These are phyloP conservation scores for Osmoderma eremita DNA, from an alignment of 2,888 invertebrate genomes.

Conservation along the genomic window DNA sequence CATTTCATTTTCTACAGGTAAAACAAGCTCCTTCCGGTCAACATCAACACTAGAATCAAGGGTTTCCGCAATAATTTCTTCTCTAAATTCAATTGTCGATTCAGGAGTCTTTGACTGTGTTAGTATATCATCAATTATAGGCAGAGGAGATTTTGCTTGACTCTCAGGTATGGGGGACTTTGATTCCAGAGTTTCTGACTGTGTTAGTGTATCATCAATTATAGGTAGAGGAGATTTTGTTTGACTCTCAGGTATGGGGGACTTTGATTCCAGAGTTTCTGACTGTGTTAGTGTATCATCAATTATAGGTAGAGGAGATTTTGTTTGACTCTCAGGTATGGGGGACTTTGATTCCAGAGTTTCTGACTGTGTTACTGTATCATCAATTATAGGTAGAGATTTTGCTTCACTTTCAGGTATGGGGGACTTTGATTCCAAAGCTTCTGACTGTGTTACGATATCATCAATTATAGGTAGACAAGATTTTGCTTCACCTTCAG, in stretches of 20 bases:
- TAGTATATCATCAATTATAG: constrained; percentile 7
- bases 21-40: too few relatives aligned
- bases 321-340: constrained; percentile 37
- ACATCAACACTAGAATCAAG: too few relatives aligned
- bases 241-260: constrained; percentile 39
- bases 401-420: constrained; percentile 39
- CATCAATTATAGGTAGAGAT: constrained; percentile 38
- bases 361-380: not conserved
- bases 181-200: constrained; percentile 13
- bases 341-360: constrained; percentile 32
- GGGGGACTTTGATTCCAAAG: constrained; percentile 30
- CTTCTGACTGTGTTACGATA: not conserved
- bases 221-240: constrained; percentile 41
- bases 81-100: not conserved
- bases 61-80: too few relatives aligned
- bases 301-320: constrained; percentile 41
- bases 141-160: constrained; percentile 40
- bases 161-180: constrained; percentile 41
- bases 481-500: not conserved
- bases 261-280: constrained; percentile 26
- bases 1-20: not conserved
- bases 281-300: not conserved
- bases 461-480: not conserved
- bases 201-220: not conserved
- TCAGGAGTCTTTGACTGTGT: constrained; percentile 18